Evolutionary conservation across 2,113 vertebrate genomes (phyloP).

Genomic region (Ursus arctos): DNA sequence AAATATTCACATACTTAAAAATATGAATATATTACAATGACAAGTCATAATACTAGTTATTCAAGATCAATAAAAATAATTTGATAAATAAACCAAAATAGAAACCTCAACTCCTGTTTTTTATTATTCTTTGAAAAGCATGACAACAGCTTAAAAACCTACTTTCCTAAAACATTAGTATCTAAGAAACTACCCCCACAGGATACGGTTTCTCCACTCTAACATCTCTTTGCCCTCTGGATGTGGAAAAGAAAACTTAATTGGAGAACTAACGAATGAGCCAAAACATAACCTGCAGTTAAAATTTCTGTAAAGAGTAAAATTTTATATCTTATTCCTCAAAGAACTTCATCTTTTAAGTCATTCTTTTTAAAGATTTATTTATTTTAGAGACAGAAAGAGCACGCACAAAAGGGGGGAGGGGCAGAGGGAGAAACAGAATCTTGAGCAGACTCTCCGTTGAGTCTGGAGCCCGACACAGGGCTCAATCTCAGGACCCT

Average conservation of each 20-base stretch:
- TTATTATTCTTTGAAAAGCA: background rate
- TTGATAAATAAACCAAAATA: slow-evolving; percentile 45
- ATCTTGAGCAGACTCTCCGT: background rate
- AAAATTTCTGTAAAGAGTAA: slow-evolving; percentile 42
- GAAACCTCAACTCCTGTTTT: background rate
- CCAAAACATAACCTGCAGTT: slow-evolving; percentile 31
- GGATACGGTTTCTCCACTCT: slow-evolving; percentile 2
- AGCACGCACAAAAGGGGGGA: background rate
- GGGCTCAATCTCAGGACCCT: background rate
- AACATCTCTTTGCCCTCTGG: background rate
- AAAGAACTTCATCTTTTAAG: slow-evolving; percentile 27
- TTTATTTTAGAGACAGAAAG: background rate
- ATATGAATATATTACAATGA: slow-evolving; percentile 34
- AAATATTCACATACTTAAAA: slow-evolving; percentile 27
- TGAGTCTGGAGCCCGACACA: background rate
- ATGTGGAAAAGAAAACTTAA: slow-evolving; percentile 1
- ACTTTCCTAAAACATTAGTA: background rate
- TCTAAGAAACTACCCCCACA: slow-evolving; percentile 7
- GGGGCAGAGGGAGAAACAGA: background rate
- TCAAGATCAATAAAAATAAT: slow-evolving; percentile 36
- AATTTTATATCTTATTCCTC: slow-evolving; percentile 47
- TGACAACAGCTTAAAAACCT: background rate
- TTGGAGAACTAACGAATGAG: background rate
- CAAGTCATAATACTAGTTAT: background rate
- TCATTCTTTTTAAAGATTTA: background rate